Percentiles rank a stretch among this genome's conserved stretches.
Evolutionary conservation across 2,797 vertebrate genomes (phyloP).

Genomic region (Molossus molossus): DNA sequence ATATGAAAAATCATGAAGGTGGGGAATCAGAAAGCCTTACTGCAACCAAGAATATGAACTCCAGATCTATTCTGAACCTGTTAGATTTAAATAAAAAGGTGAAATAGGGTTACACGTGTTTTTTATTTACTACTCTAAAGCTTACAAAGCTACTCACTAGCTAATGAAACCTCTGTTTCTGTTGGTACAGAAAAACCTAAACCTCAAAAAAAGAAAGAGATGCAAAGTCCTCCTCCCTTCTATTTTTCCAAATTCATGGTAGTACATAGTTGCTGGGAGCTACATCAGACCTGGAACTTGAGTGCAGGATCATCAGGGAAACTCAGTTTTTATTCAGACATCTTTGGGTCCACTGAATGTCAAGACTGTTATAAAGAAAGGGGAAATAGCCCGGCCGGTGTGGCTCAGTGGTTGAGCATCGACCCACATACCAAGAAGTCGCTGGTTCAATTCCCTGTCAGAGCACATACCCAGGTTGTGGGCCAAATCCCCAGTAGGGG

Average conservation of each 20-base stretch:
- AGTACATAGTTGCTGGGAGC: neutral
- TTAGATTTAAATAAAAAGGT: neutral
- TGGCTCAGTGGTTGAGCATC: no score
- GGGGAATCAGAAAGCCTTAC: neutral
- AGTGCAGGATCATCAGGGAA: neutral
- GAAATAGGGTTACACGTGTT: neutral
- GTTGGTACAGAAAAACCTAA: neutral
- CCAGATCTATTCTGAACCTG: neutral
- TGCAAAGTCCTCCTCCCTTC: neutral
- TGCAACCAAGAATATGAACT: constrained; percentile 1
- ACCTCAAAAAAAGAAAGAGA: neutral
- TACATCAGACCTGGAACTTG: neutral
- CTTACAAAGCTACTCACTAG: neutral
- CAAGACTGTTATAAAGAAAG: neutral
- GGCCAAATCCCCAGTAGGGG: no score
- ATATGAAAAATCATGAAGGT: neutral
- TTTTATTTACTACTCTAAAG: neutral
- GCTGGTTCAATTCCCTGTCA: no score
- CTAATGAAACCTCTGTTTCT: neutral
- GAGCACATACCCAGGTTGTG: no score
- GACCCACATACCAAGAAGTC: no score
- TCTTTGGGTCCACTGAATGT: neutral
- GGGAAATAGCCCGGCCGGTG: no score
- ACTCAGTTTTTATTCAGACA: neutral
- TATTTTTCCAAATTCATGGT: neutral